Base-by-base conservation (phyloP, 2,113 vertebrate genomes). In the zebrafish (Danio rerio) region DNA sequence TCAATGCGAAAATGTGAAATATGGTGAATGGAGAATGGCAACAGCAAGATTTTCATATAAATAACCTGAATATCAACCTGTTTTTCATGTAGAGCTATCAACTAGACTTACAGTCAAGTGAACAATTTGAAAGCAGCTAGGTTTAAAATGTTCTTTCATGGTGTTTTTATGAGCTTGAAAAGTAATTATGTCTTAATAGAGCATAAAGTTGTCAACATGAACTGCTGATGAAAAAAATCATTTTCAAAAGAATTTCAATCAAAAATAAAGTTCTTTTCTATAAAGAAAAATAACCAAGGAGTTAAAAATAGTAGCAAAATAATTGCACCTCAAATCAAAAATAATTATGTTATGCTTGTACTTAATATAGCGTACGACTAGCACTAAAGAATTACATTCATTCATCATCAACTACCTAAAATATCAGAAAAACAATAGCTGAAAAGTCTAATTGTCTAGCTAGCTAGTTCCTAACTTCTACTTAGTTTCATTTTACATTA, bases 401-500 rank as follows among this genome's bases (percentile, higher is more conserved):
- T 68, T 15, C 15, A 16, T 47, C 9, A 68, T 45, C 40, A 18
- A 18, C 47, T 18, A 9, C 16, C 47, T 47, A 45, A 42, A 66
- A n/a, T 42, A 11, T 47, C 16, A 68, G 63, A 16, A 43, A 15
- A 10, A 68, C 40, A 45, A 45, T 6, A 49, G n/a, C 16, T 68
- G 42, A 9, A 18, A n/a, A 66, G 40, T 45, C 42, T 49, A 8
- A 21, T 50, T 50, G 45, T 47, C n/a, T 21, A 7, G 68, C 47
- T 9, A 18, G 18, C 18, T 15, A 11, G 18, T 63, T 13, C 9
- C 6, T 63, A 40, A 63, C 21, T 50, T 70, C 47, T 68, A 18
- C 9, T 50, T 50, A 70, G 47, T 20, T 70, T 50, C 68, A 63
- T 63, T 63, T 11, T 40, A 21, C 61, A 63, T 71, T 52, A 74